Conservation (phyloP, 1,140 invertebrate species). For the Ctenoplectra terminalis region DNA sequence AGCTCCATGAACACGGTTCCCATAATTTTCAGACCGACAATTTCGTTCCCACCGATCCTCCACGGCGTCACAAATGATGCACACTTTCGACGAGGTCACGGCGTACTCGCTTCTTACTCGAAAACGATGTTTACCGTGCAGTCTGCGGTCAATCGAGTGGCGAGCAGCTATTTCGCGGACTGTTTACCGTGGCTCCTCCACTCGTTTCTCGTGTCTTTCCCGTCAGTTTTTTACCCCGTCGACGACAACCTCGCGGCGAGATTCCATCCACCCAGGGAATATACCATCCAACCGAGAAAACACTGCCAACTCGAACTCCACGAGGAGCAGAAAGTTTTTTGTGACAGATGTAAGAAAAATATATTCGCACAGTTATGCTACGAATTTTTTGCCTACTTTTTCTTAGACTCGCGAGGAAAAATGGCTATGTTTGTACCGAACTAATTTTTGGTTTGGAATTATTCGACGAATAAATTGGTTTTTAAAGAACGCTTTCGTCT, state of each 20-base stretch:
- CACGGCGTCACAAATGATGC: no score
- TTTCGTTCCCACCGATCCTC: slow-evolving; percentile 6
- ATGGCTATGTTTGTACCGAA: no score
- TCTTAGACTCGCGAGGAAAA: neutral
- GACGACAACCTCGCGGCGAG: slow-evolving; percentile 32
- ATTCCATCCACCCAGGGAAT: slow-evolving; percentile 42
- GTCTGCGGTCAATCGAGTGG: slow-evolving; percentile 40
- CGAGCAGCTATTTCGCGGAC: slow-evolving; percentile 48
- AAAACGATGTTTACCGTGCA: slow-evolving; percentile 29
- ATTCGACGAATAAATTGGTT: no score
- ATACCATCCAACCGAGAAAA: slow-evolving; percentile 26
- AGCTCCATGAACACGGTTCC: neutral
- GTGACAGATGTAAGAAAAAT: neutral
- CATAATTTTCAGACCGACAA: slow-evolving; percentile 11
- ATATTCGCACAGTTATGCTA: no score
- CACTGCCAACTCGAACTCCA: slow-evolving; percentile 18
- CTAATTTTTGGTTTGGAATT: no score
- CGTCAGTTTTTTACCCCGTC: slow-evolving; percentile 24
- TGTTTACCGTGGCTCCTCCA: slow-evolving; percentile 39
- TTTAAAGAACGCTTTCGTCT: no score
- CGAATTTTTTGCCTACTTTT: no score
- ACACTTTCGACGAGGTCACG: neutral
- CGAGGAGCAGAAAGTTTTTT: neutral
- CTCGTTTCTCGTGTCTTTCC: slow-evolving; percentile 45
- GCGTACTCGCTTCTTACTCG: no score